A percentile compares a stretch with the other conserved stretches of the same genome.
Evolutionary conservation across 92 coral and sea anemone genomes (phyloP).

Genomic region (Nematostella vectensis): DNA sequence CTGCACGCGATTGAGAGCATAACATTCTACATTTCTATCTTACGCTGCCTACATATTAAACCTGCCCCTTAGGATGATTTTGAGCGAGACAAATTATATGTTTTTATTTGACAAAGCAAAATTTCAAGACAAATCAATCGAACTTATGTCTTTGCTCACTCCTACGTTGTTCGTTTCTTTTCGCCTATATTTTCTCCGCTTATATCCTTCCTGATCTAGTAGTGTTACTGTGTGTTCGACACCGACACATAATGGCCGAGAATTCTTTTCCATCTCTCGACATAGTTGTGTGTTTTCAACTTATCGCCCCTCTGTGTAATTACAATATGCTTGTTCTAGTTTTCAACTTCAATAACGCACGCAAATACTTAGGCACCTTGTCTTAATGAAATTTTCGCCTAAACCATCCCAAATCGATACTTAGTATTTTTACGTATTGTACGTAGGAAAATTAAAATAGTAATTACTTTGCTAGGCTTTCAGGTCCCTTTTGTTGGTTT

Average conservation of each 20-base stretch:
- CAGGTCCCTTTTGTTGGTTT: no score
- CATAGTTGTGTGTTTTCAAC: conserved; percentile 1
- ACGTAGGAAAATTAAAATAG: background rate
- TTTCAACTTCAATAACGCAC: conserved; percentile 24
- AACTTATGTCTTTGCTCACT: no score
- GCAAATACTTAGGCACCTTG: conserved; percentile 27
- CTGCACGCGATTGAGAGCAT: no score
- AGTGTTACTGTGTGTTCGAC: no score
- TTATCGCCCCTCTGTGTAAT: conserved; percentile 10
- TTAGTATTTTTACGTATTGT: background rate
- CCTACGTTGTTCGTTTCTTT: no score
- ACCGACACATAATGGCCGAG: background rate
- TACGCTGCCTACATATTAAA: no score
- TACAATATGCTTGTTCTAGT: conserved; percentile 24
- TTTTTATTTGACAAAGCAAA: conserved; percentile 4
- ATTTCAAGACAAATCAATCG: conserved; percentile 1
- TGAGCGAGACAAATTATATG: background rate
- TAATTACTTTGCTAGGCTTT: no score
- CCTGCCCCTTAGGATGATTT: no score
- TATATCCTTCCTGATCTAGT: background rate
- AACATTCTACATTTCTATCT: no score
- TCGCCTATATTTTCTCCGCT: background rate
- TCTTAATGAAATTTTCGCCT: conserved; percentile 17
- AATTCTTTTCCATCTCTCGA: background rate
- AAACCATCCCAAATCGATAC: conserved; percentile 1